phyloP scores from a whole-genome alignment of 1,140 invertebrate species.

The Sminthurinus signatus region DNA sequence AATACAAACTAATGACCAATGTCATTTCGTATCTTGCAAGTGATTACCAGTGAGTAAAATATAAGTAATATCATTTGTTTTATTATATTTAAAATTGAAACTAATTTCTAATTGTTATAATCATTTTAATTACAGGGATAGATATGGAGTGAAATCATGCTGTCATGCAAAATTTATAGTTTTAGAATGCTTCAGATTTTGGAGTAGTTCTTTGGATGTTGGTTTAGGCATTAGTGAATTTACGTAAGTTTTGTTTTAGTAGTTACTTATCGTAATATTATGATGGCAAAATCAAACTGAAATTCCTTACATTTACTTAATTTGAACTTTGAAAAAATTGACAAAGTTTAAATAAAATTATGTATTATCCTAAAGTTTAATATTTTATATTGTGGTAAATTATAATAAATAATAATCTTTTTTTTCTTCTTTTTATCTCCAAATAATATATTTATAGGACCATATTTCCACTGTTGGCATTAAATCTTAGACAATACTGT shows the following conservation, averaged over 20 bases:
- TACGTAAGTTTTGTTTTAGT: no score
- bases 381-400: no score
- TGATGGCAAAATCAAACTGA: no score
- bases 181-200: conserved; percentile 20
- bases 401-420: no score
- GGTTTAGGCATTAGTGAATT: conserved; percentile 17
- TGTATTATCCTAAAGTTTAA: no score
- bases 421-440: no score
- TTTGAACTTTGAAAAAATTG: no score
- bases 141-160: not conserved
- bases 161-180: conserved; percentile 6
- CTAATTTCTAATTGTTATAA: not conserved
- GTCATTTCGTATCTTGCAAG: conserved; percentile 21
- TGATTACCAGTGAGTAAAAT: conserved; percentile 11
- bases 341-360: no score
- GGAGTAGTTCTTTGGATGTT: conserved; percentile 2
- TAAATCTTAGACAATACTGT: conserved; percentile 1
- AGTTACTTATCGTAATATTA: no score
- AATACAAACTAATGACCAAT: conserved; percentile 6
- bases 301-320: no score
- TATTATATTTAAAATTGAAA: not conserved
- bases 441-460: not conserved
- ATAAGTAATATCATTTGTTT: not conserved
- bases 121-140: not conserved
- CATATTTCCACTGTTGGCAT: not conserved